Conservation (phyloP, 2,797 vertebrate genomes). For the Varecia variegata region DNA sequence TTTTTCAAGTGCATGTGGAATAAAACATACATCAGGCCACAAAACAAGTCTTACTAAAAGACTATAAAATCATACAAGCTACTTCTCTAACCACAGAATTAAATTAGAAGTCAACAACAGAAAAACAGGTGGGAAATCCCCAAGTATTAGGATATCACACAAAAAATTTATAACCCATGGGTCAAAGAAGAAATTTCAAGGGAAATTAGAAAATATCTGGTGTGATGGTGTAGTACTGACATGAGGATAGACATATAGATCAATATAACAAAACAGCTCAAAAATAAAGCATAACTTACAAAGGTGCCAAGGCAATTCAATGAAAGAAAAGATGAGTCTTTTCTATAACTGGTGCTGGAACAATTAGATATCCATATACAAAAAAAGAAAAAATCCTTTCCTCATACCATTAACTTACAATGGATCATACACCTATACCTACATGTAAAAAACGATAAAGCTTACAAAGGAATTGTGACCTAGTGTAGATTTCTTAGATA, state of each 20-base stretch:
- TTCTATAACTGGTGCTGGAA: not conserved
- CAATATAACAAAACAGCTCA: not conserved
- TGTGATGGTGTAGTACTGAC: not conserved
- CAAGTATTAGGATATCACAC: not conserved
- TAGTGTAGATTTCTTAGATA: not conserved
- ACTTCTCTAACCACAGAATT: not conserved
- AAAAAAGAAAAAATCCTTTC: not conserved
- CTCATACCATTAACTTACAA: not conserved
- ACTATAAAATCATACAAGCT: not conserved
- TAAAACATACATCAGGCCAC: not conserved
- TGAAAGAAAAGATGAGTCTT: not conserved
- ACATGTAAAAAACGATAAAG: conserved; percentile 9
- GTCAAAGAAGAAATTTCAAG: conserved; percentile 15
- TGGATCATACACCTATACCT: not conserved
- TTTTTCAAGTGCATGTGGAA: not conserved
- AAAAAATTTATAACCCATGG: not conserved
- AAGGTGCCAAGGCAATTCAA: not conserved
- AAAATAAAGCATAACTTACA: not conserved
- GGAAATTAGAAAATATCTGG: conserved; percentile 28
- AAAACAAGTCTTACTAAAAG: conserved; percentile 21
- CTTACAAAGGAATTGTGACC: not conserved
- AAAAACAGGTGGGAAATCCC: not conserved
- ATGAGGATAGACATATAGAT: not conserved
- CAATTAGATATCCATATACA: not conserved
- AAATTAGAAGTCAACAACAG: conserved; percentile 1